A percentile compares a stretch with the other conserved stretches of the same genome.
phyloP scores from a whole-genome alignment of 2,113 vertebrate species.

The Chlorodrepanis virens region DNA sequence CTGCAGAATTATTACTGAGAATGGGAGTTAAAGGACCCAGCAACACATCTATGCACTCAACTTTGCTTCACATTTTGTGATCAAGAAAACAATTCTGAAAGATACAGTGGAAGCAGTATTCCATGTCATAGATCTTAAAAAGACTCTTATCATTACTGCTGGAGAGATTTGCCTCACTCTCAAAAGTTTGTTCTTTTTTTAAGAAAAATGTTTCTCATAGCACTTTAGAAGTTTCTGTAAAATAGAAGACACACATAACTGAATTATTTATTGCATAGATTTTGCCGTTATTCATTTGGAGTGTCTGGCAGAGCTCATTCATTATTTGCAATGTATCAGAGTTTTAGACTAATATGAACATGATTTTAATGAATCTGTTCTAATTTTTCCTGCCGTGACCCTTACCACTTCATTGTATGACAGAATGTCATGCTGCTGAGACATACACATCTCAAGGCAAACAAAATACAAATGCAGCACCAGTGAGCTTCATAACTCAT shows the following conservation, averaged over 20 bases:
- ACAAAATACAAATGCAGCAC: not conserved
- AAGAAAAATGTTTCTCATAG: not conserved
- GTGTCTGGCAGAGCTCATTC: not conserved
- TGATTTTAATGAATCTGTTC: not conserved
- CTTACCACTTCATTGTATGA: not conserved
- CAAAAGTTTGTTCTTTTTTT: not conserved
- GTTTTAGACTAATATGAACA: not conserved
- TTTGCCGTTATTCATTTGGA: not conserved
- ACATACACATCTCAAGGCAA: not conserved
- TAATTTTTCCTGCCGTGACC: not conserved
- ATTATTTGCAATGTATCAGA: not conserved
- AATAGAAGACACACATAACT: not conserved
- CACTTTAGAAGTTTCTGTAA: not conserved
- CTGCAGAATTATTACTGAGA: not conserved
- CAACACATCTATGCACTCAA: not conserved
- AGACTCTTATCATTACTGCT: not conserved
- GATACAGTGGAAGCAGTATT: not conserved
- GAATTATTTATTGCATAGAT: slow-evolving; percentile 2
- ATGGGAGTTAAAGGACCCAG: not conserved
- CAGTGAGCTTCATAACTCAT: not conserved
- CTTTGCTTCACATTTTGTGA: not conserved
- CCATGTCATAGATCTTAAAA: not conserved
- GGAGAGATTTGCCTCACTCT: not conserved
- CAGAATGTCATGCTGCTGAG: not conserved
- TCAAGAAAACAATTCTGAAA: not conserved